Evolutionary conservation across 2,797 vertebrate genomes (phyloP).

Genomic region (Takifugu rubripes): DNA sequence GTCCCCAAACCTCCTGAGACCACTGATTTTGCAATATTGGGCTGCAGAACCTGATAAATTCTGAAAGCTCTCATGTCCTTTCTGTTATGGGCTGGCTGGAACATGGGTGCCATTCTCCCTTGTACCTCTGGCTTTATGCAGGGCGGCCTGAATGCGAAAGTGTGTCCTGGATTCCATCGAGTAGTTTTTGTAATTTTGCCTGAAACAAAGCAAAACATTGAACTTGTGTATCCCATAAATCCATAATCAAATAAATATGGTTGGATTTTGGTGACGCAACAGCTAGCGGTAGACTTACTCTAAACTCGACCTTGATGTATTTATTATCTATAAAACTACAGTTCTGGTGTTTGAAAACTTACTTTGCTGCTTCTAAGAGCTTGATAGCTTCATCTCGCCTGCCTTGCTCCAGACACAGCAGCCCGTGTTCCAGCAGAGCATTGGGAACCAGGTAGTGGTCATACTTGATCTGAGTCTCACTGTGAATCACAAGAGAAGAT

Average conservation of each 20-base stretch:
- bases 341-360: conserved; percentile 54
- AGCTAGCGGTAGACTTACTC: too few species aligned
- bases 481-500: conserved; percentile 59
- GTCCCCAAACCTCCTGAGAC: conserved; percentile 20
- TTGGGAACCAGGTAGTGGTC: conserved; percentile 98
- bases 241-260: neutral
- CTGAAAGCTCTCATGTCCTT: conserved; percentile 41
- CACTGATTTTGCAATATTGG: conserved; percentile 39
- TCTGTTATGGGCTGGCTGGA: conserved; percentile 72
- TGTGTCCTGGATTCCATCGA: conserved; percentile 99
- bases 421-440: conserved; percentile 89
- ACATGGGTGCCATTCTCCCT: conserved; percentile 76
- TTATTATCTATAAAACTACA: too few species aligned
- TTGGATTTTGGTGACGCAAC: neutral
- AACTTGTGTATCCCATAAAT: conserved; percentile 11
- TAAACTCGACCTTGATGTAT: too few species aligned
- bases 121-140: conserved; percentile 85
- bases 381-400: conserved; percentile 86
- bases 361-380: conserved; percentile 92
- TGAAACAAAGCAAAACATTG: conserved; percentile 62
- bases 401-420: conserved; percentile 87
- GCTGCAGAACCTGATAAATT: conserved; percentile 28
- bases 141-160: conserved; percentile 96
- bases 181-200: conserved; percentile 98
- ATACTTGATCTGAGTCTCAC: conserved; percentile 94